A percentile compares a stretch with the other conserved stretches of the same genome.
Evolutionary conservation across 2,113 vertebrate genomes (phyloP).

Genomic region (Cynocephalus volans): DNA sequence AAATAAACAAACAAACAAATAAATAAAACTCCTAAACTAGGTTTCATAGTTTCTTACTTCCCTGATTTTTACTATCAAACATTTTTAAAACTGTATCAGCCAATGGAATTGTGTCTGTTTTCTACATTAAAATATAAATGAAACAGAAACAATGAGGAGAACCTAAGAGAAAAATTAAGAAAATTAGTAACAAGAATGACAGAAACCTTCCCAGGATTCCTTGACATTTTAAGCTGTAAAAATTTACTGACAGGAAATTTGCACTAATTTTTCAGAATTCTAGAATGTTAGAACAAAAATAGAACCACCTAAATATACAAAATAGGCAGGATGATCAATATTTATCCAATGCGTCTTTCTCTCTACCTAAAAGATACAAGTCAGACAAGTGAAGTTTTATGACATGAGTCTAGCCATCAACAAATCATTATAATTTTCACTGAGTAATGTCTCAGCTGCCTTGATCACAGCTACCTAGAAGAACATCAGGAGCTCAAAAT

Average conservation of each 20-base stretch:
- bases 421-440: not conserved
- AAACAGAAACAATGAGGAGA: not conserved
- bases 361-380: not conserved
- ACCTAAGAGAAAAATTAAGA: not conserved
- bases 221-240: slow-evolving; percentile 11
- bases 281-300: not conserved
- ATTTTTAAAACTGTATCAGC: not conserved
- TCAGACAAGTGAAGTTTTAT: not conserved
- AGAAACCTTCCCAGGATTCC: not conserved
- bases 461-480: not conserved
- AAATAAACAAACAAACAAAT: too few species aligned
- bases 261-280: not conserved
- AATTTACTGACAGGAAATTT: not conserved
- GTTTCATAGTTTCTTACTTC: not conserved
- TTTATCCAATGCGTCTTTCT: not conserved
- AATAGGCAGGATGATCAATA: not conserved
- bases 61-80: slow-evolving; percentile 11
- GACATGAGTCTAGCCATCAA: not conserved
- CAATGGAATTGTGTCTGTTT: not conserved
- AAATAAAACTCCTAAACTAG: not conserved
- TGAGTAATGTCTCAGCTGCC: not conserved
- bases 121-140: slow-evolving; percentile 44
- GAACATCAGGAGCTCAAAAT: not conserved
- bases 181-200: not conserved
- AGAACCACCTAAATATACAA: not conserved